A percentile compares a stretch with the other conserved stretches of the same genome.
Evolutionary conservation across 2,113 vertebrate genomes (phyloP).

Genomic region (Hippocampus abdominalis): DNA sequence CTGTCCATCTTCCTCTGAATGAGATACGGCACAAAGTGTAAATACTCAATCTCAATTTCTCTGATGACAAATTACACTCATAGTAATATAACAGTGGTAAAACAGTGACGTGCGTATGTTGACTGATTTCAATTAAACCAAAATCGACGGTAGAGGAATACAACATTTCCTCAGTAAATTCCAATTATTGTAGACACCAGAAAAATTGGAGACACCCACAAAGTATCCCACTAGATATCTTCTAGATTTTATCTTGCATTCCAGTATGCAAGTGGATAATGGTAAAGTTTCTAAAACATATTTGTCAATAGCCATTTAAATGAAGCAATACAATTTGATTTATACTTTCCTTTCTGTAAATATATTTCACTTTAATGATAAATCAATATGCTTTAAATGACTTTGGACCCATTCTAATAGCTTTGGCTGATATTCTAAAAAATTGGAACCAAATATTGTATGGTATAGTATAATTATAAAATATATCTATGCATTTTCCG

Average conservation of each 20-base stretch:
- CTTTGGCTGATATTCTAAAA: background rate
- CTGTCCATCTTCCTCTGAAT: background rate
- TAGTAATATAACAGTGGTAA: background rate
- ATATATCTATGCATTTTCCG: no score
- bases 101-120: background rate
- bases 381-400: no score
- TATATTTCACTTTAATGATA: no score
- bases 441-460: background rate
- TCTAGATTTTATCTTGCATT: background rate
- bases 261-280: background rate
- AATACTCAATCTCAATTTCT: background rate
- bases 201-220: background rate
- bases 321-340: no score
- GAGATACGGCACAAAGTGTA: background rate
- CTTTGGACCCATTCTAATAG: no score
- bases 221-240: background rate
- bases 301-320: no score
- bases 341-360: no score
- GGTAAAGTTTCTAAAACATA: background rate
- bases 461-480: background rate
- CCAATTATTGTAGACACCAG: background rate
- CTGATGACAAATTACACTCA: background rate
- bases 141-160: background rate
- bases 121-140: background rate
- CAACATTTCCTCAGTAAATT: background rate